Base-by-base conservation (phyloP, 2,797 vertebrate species). In the Poeciliopsis turneri region DNA sequence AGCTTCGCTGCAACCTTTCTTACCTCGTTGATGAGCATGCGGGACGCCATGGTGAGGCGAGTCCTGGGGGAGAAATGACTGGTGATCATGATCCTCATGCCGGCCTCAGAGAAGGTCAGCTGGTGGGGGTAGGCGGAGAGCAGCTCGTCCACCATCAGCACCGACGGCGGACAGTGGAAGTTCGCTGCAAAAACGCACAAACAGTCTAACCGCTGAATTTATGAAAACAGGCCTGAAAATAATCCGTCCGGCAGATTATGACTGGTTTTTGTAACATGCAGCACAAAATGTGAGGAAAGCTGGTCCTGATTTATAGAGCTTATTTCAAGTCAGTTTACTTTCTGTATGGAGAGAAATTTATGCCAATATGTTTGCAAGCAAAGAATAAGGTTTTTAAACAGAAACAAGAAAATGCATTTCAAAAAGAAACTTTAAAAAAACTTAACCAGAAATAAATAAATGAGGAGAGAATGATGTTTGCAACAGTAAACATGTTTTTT, bases 1-100 rank as follows among this genome's bases (percentile, higher is more conserved):
- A 39, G 8, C 1, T 51, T 1, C 3, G 68, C 13, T 43, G 12
- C 5, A 18, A 11, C 23, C 6, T 30, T 5, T 39, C 39, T 4
- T 15, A 99, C 98, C 98, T 99, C 98, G 30, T 96, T 99, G 94
- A 99, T 99, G 78, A 99, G 91, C 98, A 99, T 98, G n/a, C 98
- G 96, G 30, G 98, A 99, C 82, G 98, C 98, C 98, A 99, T 99
- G 86, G 98, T 97, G 87, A 99, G 98, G 30, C 98, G 96, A 72
- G 98, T 99, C 88, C 97, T 97, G 4, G 98, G 98, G 57, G 97
- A 98, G 82, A 99, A 99, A 91, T 99, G 98, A 86, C 96, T 98
- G 77, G 98, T 99, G 93, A 99, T 99, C 98, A 99, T 99, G 93
- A 99, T 98, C 86, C 98, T 96, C 92, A 99, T 96, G 47, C 98